Conservation (phyloP, 2,113 vertebrate species). For the Heliornis fulica region DNA sequence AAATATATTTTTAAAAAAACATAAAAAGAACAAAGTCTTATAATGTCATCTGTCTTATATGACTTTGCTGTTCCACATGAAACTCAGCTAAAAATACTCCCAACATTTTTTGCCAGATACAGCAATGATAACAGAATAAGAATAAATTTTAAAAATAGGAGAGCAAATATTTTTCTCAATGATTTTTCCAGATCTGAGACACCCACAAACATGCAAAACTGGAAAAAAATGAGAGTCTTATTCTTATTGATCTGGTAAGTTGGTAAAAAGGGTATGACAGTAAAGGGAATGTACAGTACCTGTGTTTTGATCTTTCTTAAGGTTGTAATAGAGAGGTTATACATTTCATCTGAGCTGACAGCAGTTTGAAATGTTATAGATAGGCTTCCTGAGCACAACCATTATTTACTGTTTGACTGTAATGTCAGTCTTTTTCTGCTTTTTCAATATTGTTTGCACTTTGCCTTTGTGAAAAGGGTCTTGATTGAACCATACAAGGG, state of each 20-base stretch:
- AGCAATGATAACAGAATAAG: background rate
- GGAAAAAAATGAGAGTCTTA: conserved; percentile 40
- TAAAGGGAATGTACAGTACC: conserved; percentile 75
- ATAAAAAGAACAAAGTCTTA: background rate
- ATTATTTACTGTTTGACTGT: conserved; percentile 92
- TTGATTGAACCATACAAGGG: conserved; percentile 86
- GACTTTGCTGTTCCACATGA: background rate
- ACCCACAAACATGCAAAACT: conserved; percentile 60
- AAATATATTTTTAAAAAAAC: background rate
- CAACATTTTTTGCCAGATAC: background rate
- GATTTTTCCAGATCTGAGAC: background rate
- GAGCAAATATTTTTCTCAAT: background rate
- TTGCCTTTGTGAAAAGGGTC: conserved; percentile 86
- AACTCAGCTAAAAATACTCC: background rate
- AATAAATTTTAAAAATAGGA: background rate
- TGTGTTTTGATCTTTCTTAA: conserved; percentile 80
- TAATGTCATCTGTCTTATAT: background rate
- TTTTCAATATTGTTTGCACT: conserved; percentile 90
- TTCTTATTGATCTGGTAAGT: conserved; percentile 66
- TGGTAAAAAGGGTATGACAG: conserved; percentile 76
- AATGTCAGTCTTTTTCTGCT: conserved; percentile 85
- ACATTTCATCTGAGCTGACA: conserved; percentile 89
- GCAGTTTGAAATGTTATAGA: conserved; percentile 89
- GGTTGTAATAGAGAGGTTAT: conserved; percentile 79
- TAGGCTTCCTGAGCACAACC: conserved; percentile 80